A percentile compares a stretch with the other conserved stretches of the same genome.
Evolutionary conservation across 2,797 vertebrate species (phyloP).

Genomic region (Parauchenoglanis ngamensis): DNA sequence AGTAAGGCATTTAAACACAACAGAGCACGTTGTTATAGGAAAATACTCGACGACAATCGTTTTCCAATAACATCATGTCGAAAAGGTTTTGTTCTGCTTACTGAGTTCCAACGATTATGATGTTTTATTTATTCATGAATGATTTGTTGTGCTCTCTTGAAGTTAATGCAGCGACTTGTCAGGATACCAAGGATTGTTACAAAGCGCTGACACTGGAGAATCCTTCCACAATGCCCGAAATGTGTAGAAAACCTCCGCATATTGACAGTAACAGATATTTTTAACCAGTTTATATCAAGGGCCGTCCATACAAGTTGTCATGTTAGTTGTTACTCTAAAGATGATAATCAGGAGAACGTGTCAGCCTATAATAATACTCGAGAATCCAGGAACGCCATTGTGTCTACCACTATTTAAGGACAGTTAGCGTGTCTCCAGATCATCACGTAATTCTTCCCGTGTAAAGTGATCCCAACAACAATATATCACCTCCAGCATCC

Average conservation of each 20-base stretch:
- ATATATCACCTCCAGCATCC: background rate
- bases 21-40: too few relatives aligned
- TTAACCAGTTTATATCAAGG: background rate
- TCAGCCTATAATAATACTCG: background rate
- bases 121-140: background rate
- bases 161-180: background rate
- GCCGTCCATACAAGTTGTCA: background rate
- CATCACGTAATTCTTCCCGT: background rate
- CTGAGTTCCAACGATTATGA: background rate
- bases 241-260: background rate
- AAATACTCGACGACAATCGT: background rate
- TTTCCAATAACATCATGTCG: background rate
- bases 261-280: background rate
- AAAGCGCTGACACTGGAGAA: background rate
- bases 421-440: background rate
- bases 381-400: background rate
- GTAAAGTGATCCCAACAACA: background rate
- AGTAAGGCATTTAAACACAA: background rate
- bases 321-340: background rate
- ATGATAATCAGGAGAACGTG: background rate
- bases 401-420: background rate
- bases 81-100: background rate
- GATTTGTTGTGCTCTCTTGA: background rate
- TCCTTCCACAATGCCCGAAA: background rate
- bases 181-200: background rate